Base-by-base conservation (phyloP, 2,797 vertebrate species). In the Anguilla marmorata region DNA sequence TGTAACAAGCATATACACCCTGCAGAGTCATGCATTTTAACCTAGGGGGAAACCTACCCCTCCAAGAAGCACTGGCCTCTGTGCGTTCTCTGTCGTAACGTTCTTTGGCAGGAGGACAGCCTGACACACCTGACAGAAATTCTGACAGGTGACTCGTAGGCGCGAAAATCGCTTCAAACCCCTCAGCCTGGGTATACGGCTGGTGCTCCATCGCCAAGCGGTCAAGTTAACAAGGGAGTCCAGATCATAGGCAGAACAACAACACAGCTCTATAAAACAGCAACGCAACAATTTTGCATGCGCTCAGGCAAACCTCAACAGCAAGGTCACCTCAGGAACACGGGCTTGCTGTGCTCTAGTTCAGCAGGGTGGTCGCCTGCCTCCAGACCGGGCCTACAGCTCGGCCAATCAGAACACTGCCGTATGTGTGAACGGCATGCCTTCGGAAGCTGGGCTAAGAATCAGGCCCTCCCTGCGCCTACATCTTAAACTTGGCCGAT, bases 401-500 rank as follows among this genome's bases (percentile, higher is more conserved):
- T 50, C 24, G 83, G 54, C 69, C 74, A 16, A 33, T 86, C 58
- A 50, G 84, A 52, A 24, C 33, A 30, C 87, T 74, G 12, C 27
- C 30, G 27, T 48, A 74, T 74, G 21, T 50, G 54, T 63, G 76
- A 48, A 7, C 45, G 79, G 58, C 52, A 58, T 76, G 30, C 52
- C 60, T 86, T 79, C 84, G 27, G 84, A 48, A 86, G 69, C 87
- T n/a, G 27, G 87, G 85, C 72, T 7, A 33, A 72, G 16, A 24
- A 9, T 66, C 56, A 86, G 60, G 84, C 54, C 79, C 79, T 79
- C 24, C 60, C 24, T 16, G 24, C 27, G 27, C 19, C 85, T 86
- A 24, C 60, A 72, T 69, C 50, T 86, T 72, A 86, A 84, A 86
- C 85, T 72, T 72, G 88, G 88, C 69, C 33, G 19, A 8, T 41